phyloP scores from a whole-genome alignment of 2,797 vertebrate species.

The Hipposideros larvatus region DNA sequence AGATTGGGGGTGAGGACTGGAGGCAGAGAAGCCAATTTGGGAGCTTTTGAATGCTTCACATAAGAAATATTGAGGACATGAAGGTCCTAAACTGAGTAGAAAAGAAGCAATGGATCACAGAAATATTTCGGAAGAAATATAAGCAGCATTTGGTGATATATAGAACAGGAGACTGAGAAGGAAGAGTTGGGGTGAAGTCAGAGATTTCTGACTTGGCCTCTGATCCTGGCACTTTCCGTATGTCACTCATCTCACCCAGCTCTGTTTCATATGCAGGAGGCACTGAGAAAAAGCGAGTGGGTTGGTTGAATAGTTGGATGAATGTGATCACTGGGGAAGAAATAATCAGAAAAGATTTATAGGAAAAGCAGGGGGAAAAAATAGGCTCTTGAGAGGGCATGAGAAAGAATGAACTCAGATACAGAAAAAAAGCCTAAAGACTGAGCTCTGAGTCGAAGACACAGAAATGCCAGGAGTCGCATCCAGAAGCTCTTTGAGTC shows the following conservation, averaged over 20 bases:
- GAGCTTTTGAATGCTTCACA: not conserved
- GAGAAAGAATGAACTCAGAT: conserved; percentile 47
- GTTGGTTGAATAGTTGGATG: conserved; percentile 35
- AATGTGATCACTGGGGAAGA: conserved; percentile 69
- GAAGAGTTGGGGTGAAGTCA: not conserved
- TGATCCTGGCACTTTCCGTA: not conserved
- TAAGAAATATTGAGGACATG: not conserved
- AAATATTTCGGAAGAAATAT: not conserved
- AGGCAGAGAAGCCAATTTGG: not conserved
- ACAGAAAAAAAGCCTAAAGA: not conserved
- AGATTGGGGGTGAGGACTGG: not conserved
- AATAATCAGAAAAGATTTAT: conserved; percentile 74
- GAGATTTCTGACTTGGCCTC: conserved; percentile 6
- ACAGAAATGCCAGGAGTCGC: not conserved
- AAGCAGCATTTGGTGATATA: not conserved
- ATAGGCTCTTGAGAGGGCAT: conserved; percentile 37
- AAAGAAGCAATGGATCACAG: not conserved
- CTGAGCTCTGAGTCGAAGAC: not conserved
- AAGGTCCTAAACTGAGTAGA: not conserved
- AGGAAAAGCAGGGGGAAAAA: conserved; percentile 36
- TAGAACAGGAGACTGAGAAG: not conserved
- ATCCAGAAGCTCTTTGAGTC: not conserved
- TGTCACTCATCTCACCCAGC: not conserved
- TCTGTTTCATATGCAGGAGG: conserved; percentile 51
- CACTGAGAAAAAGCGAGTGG: not conserved